Conservation (phyloP, 2,888 invertebrate genomes). For the Brachyptera putata region DNA sequence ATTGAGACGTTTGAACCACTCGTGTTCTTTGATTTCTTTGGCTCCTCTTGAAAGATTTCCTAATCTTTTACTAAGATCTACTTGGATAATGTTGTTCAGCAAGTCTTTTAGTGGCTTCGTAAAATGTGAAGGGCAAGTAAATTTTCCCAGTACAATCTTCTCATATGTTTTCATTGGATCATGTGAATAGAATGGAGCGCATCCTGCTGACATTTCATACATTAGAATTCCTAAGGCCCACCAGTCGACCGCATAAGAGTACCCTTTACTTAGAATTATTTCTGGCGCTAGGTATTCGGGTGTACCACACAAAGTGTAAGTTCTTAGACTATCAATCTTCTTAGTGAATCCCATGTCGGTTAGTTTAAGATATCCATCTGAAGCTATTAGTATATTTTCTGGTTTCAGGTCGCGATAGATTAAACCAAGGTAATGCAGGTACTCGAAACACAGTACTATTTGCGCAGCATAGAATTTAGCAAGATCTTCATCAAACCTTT, state of each 20-base stretch:
- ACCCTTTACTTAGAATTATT: slow-evolving; percentile 26
- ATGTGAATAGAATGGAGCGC: slow-evolving; percentile 17
- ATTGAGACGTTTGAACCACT: slow-evolving; percentile 24
- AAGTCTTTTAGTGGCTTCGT: slow-evolving; percentile 19
- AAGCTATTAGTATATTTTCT: slow-evolving; percentile 31
- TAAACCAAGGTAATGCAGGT: slow-evolving; percentile 28
- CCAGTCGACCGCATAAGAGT: slow-evolving; percentile 24
- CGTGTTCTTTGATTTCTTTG: slow-evolving; percentile 25
- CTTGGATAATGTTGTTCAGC: slow-evolving; percentile 17
- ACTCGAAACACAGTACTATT: slow-evolving; percentile 29
- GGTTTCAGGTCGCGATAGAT: slow-evolving; percentile 31
- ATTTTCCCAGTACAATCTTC: slow-evolving; percentile 19
- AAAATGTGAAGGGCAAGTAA: slow-evolving; percentile 17
- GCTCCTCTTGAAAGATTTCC: slow-evolving; percentile 20
- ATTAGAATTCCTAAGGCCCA: slow-evolving; percentile 28
- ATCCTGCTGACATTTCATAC: slow-evolving; percentile 22
- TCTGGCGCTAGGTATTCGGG: slow-evolving; percentile 28
- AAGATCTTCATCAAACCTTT: slow-evolving; percentile 28
- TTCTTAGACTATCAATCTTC: slow-evolving; percentile 20
- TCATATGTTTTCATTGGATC: slow-evolving; percentile 18
- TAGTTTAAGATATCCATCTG: slow-evolving; percentile 30
- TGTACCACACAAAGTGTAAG: slow-evolving; percentile 28
- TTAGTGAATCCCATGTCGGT: slow-evolving; percentile 30
- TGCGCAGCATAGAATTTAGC: slow-evolving; percentile 31
- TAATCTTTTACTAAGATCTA: slow-evolving; percentile 22